Base-by-base conservation (phyloP, 2,888 invertebrate genomes). In the Euspilapteryx auroguttella region DNA sequence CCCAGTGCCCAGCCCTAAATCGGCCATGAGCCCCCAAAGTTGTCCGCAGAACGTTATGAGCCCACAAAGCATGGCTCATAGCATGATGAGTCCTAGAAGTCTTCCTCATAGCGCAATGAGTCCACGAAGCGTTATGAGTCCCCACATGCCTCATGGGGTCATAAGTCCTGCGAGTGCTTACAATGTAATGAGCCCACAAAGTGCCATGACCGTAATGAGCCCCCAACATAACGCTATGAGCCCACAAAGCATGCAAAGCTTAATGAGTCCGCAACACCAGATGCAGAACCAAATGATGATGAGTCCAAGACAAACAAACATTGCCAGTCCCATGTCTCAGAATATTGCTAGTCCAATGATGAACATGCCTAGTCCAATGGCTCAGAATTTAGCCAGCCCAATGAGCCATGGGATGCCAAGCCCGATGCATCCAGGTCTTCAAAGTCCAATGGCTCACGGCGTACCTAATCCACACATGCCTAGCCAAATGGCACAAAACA, bases 121-220 rank as follows among this genome's bases (percentile, higher is more conserved):
- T 33, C 73, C 73, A 12, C 71, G 65, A 38, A 71, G 63, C 37
- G 59, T 63, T 0, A 66, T 68, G 58, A 69, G 69, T 36, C 66
- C 69, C 3, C 66, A 66, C 15, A 51, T 65, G 30, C 51, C 58
- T 14, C 64, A 57, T 26, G 57, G 42, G 30, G 59, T 73, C 2
- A 73, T 73, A 73, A 73, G 73, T 37, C 71, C 71, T 10, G 66
- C 66, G 1, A 71, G 62, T 31, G 55, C 55, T 1, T 65, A 68
- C 31, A 71, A 68, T 28, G 65, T 73, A 1, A 69, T 77, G 68
- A 76, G 76, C 30, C 76, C 76, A 2, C 73, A 71, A 34, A 73
- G 65, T 31, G 65, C 61, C 2, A 69, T 71, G 71, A 73, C 71
- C 29, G 71, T 71, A n/a, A 71, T 71, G 69, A 71, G 69, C 21